A percentile compares a stretch with the other conserved stretches of the same genome.
Conservation (phyloP, 2,888 invertebrate species). For the Pseudococcus jackbeardsleyi region DNA sequence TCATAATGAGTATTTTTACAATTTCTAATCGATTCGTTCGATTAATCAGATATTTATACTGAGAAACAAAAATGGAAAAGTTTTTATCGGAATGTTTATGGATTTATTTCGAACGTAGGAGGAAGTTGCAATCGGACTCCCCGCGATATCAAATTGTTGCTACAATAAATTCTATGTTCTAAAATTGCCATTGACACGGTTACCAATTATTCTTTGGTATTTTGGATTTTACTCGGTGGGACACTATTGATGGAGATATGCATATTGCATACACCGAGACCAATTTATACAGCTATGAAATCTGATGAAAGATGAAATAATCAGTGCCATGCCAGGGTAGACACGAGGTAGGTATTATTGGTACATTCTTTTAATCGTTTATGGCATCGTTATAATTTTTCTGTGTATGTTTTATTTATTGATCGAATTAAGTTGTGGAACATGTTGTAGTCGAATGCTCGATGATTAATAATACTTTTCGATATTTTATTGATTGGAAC, state of each 20-base stretch:
- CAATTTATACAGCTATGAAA: not conserved
- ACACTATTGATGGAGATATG: conserved; percentile 6
- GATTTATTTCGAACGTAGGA: not conserved
- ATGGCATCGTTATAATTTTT: not conserved
- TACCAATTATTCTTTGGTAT: not conserved
- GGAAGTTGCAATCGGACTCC: not conserved
- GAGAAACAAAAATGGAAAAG: no score
- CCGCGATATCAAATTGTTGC: not conserved
- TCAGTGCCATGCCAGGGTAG: not conserved
- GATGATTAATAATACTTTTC: not conserved
- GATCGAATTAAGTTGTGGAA: no score
- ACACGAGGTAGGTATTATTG: not conserved
- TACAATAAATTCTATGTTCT: not conserved
- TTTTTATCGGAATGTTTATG: no score
- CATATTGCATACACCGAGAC: not conserved
- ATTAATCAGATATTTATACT: no score
- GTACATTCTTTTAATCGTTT: not conserved
- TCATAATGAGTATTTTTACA: no score
- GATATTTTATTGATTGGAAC: not conserved
- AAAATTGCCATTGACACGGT: conserved; percentile 17
- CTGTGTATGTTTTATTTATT: not conserved
- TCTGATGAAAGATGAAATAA: not conserved
- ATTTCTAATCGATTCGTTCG: no score
- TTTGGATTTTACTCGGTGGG: not conserved
- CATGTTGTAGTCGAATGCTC: not conserved